Base-by-base conservation (phyloP, 92 coral and sea anemone genomes). In the Desmophyllum pertusum region DNA sequence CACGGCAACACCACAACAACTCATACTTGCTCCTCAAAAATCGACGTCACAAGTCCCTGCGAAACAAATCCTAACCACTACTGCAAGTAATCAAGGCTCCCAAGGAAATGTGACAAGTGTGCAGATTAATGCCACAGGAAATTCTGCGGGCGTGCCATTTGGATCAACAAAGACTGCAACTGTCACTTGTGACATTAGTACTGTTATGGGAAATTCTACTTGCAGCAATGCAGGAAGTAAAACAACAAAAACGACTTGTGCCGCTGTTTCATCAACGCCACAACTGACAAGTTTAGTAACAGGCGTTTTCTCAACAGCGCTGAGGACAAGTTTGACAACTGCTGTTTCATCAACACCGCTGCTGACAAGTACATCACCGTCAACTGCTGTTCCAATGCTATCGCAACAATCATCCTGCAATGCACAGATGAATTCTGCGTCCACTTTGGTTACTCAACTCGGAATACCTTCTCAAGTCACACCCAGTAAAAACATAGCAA, bases 1-100 rank as follows among this genome's bases (percentile, higher is more conserved):
- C 30, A 30, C 72, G 71, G 70, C 72, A 55, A 82, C 73, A 38
- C 38, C 41, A 5, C 86, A 72, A 5, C 86, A 72, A 41, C 17
- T 72, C 4, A n/a, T 29, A 3, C 31, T 45, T 52, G 52, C 63
- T 65, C 27, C 71, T 27, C 79, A 39, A 40, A 45, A 37, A 51
- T 71, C 79, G 0, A 31, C 79, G 55, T 40, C 71, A 2, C 72
- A 73, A 18, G 71, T 43, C 33, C 10, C 84, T 35, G 30, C n/a
- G 19, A 39, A 59, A 37, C 76, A 50, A 51, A 52, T 31, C 39
- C 35, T 45, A 13, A 21, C 62, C 30, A 29, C 83, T 14, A 31
- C 48, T 17, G 15, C 52, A 51, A 43, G 79, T 29, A 71, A 31
- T 41, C 55, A 30, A 17, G 61, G 10, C n/a, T 80, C 84, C 74